Evolutionary conservation across 2,113 vertebrate species (phyloP).

Genomic region (Oxyruncus cristatus): DNA sequence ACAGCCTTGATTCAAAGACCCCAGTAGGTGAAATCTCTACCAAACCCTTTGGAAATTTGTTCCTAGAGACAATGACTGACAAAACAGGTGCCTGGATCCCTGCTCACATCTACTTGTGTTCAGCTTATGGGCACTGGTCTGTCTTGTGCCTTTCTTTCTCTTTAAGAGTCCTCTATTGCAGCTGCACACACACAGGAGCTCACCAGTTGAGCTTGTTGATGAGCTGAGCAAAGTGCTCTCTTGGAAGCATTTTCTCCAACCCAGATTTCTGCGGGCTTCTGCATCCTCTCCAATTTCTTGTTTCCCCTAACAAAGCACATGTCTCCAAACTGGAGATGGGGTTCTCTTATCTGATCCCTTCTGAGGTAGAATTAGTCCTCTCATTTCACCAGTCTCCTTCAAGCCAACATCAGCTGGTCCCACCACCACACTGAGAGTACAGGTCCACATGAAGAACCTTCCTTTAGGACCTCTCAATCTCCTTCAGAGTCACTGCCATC

Average conservation of each 20-base stretch:
- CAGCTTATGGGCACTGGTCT: background rate
- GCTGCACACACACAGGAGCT: background rate
- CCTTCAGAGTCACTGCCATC: background rate
- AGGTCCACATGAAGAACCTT: background rate
- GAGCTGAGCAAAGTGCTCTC: slow-evolving; percentile 10
- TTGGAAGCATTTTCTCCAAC: slow-evolving; percentile 2
- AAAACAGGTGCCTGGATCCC: background rate
- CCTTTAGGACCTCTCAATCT: background rate
- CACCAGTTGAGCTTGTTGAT: background rate
- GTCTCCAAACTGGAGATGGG: background rate
- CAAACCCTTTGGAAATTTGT: background rate
- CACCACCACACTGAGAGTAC: background rate
- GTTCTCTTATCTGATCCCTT: background rate
- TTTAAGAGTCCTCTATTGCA: background rate
- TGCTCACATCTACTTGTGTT: background rate
- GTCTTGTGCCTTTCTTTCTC: background rate
- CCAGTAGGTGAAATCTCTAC: background rate
- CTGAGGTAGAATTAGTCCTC: background rate
- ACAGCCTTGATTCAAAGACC: background rate
- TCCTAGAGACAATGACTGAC: background rate
- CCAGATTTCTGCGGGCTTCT: background rate
- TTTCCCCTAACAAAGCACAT: background rate
- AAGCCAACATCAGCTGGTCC: background rate
- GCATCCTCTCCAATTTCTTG: background rate
- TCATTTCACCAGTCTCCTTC: background rate